Base-by-base conservation (phyloP, 2,797 vertebrate species). In the Gobio occitaniae region DNA sequence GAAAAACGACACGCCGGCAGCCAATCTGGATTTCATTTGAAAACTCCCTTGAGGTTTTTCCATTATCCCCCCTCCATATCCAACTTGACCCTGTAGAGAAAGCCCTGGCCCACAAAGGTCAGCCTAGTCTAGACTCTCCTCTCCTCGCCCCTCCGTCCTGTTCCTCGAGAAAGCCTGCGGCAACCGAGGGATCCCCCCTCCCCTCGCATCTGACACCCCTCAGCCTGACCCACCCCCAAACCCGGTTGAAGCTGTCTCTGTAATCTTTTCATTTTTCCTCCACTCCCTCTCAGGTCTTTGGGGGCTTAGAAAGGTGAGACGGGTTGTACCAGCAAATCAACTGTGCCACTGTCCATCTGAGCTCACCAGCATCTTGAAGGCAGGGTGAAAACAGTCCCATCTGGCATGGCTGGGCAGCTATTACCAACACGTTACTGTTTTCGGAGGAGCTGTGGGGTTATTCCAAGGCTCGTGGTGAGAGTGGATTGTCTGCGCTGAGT, bases 41-140 rank as follows among this genome's bases (percentile, higher is more conserved):
- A 95, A 94, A 94, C 93, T 96, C 96, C 94, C 95, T 84, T 88
- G 96, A 96, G 96, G 93, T 95, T 92, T 96, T 97, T 97, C 96
- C 96, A 97, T 97, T 97, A 96, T 96, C 94, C 81, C 90, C 83
- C 83, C 95, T 94, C 95, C 92, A 93, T 94, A 94, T 95, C 95
- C 87, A 89, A 89, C 90, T 92, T 95, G 94, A 94, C 94, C 89
- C 95, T 92, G 92, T 93, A 95, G 93, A 95, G 92, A 95, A 95
- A 95, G 87, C 85, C 91, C 92, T 95, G 93, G 94, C 91, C 93
- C 94, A 93, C 94, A 93, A 96, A 96, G 95, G 97, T 98, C 97
- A 96, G 91, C 89, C 93, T 87, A 91, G 95, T 96, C 96, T 94
- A 95, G 95, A 95, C 94, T 95, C 91, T 93, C 91, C 90, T 91